Evolutionary conservation across 2,888 invertebrate genomes (phyloP), one percentile per base, ranked within the genome.

Genomic region (Adela reaumurella): DNA sequence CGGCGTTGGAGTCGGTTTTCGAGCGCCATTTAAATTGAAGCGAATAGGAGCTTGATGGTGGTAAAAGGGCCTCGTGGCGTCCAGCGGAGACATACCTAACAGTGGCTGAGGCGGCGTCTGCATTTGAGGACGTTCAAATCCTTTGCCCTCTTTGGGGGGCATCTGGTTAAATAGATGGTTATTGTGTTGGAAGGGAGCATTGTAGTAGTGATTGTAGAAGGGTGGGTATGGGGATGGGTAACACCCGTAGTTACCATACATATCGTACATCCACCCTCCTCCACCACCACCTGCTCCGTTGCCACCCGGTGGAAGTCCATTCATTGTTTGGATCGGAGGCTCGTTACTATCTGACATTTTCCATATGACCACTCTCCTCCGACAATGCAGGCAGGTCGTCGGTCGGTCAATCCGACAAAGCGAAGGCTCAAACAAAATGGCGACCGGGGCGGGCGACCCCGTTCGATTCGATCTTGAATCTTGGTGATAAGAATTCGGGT

Each of bases 161-260:
- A 54, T 56, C 58, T 47, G 63, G 20, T 59, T 61, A 64, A 54
- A 14, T 11, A 17, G 28, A 19, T 16, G 18, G 24, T 42, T 46
- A 41, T 50, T 50, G 14, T 46, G 24, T 17, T 43, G 41, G 29
- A 45, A 45, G 14, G 46, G 46, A 29, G 63, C 65, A 50, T 73
- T 71, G 55, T 67, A 78, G 58, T 76, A 80, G 51, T 78, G 74
- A 57, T 80, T 79, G 57, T 74, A 81, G 58, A 74, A 80, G 49
- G 76, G 80, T 48, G 74, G 70, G 61, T 73, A 81, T 64, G 73
- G 67, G 49, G 62, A 64, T 58, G 71, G 70, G 57, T 73, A 77
- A 44, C 68, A 68, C 59, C 68, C 72, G 56, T 70, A 76, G 49
- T 65, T 69, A 41, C 67, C 67, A 58, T 74, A 73, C 51, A 70